Evolutionary conservation across 2,888 invertebrate species (phyloP), one percentile per base, ranked within the genome.

Genomic region (Caenorhabditis imperialis): DNA sequence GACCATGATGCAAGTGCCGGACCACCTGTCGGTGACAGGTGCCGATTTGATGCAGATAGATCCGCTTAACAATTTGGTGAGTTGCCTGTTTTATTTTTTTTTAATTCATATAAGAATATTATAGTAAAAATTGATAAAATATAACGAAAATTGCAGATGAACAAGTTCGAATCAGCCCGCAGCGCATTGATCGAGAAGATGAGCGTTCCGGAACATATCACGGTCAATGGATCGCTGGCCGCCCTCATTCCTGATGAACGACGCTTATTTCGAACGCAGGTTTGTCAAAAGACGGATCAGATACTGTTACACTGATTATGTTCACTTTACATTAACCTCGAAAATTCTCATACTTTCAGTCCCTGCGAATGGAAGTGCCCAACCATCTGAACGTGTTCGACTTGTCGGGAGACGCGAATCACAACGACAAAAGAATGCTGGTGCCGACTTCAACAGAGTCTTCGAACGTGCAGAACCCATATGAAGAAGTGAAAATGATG

Each of bases 11-110:
- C 72, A 72, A 58, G 63, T 72, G 23, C 72, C 72, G 27, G 72
- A 72, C 55, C 72, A 72, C 30, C 54, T 72, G 57, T 72, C 72
- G 1, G 72, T 72, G 33, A 72, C 72, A 35, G 72, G 72, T 42
- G 72, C 58, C 6, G 63, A 63, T 25, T 47, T 72, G 5, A 63
- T 58, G 53, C 58, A 58, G 40, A 51, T 72, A 20, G 72, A 72
- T 22, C 63, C 63, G 2, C 30, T 72, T 18, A 72, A 54, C 47
- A 72, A 48, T 54, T 48, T 63, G 72, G 61, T 72, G 10, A 44
- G 61, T 45, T 20, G 14, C 50, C n/a, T 22, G 1, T 27, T 7
- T 33, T 40, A n/a, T 12, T 16, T 16, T 5, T 47, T 12, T 23
- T 5, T 14, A 20, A 7, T 38, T 4, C 14, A 38, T 12, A 5